Conservation (phyloP, 2,797 vertebrate species). For the Cirrhinus mrigala region DNA sequence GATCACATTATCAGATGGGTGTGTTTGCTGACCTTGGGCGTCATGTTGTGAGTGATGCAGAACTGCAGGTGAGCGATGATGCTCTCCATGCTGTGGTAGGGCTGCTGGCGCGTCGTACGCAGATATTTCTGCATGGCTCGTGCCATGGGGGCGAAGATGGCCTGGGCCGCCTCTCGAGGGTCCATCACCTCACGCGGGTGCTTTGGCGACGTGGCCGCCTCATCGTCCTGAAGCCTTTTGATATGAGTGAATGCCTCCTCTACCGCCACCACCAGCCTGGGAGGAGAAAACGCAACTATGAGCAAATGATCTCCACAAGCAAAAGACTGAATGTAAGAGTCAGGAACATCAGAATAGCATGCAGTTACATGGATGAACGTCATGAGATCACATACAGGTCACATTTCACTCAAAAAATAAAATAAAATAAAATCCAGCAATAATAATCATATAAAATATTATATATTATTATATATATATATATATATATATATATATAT, state of each 20-base stretch:
- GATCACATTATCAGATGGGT: no score
- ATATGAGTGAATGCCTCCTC: slow-evolving; percentile 98
- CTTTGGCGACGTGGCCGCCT: slow-evolving; percentile 75
- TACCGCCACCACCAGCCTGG: slow-evolving; percentile 93
- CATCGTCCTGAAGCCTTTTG: slow-evolving; percentile 92
- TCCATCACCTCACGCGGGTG: slow-evolving; percentile 93
- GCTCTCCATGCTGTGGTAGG: slow-evolving; percentile 98
- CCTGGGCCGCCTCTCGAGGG: slow-evolving; percentile 93
- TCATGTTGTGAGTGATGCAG: slow-evolving; percentile 98
- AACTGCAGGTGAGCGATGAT: slow-evolving; percentile 96
- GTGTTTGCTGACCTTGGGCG: slow-evolving; percentile 85
- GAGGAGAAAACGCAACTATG: neutral
- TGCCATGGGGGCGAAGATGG: slow-evolving; percentile 97
- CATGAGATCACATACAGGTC: neutral
- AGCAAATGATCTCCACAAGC: neutral
- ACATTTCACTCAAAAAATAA: neutral
- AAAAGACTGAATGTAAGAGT: neutral
- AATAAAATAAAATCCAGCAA: neutral
- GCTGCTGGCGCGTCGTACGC: slow-evolving; percentile 94
- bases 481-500: no score
- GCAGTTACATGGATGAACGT: neutral
- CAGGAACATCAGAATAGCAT: neutral
- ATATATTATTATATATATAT: no score
- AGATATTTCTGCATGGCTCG: slow-evolving; percentile 98
- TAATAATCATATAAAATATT: no score